Evolutionary conservation across 2,888 invertebrate genomes (phyloP).

Genomic region (Spilarctia lutea): DNA sequence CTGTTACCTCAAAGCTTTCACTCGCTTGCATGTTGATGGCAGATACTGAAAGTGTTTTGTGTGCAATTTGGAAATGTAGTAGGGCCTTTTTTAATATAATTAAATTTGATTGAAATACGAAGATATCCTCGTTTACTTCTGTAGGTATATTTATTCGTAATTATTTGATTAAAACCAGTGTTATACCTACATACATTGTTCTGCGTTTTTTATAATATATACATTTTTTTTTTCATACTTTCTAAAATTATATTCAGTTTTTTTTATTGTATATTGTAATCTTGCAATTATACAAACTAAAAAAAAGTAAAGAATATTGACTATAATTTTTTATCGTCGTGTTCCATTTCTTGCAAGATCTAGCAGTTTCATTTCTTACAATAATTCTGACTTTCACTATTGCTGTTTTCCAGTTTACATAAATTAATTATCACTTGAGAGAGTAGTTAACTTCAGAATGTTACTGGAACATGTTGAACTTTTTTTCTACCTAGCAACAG

Average conservation of each 20-base stretch:
- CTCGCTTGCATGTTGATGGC: conserved; percentile 57
- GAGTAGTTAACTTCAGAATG: background rate
- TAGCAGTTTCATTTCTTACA: background rate
- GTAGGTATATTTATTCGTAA: no score
- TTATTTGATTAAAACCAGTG: no score
- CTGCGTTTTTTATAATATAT: no score
- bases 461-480: background rate
- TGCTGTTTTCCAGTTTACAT: background rate
- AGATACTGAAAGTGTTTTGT: conserved; percentile 53
- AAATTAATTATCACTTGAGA: background rate
- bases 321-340: background rate
- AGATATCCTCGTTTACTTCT: background rate
- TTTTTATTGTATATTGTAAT: background rate
- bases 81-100: no score
- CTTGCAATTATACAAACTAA: background rate
- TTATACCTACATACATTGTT: no score
- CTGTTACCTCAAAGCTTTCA: conserved; percentile 62
- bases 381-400: background rate
- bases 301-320: background rate
- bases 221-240: no score
- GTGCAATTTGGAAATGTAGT: conserved; percentile 39
- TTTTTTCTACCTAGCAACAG: background rate
- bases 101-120: background rate
- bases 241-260: no score
- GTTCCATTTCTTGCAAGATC: no score